Base-by-base conservation (phyloP, 2,797 vertebrate species). In the Thunnus albacares region DNA sequence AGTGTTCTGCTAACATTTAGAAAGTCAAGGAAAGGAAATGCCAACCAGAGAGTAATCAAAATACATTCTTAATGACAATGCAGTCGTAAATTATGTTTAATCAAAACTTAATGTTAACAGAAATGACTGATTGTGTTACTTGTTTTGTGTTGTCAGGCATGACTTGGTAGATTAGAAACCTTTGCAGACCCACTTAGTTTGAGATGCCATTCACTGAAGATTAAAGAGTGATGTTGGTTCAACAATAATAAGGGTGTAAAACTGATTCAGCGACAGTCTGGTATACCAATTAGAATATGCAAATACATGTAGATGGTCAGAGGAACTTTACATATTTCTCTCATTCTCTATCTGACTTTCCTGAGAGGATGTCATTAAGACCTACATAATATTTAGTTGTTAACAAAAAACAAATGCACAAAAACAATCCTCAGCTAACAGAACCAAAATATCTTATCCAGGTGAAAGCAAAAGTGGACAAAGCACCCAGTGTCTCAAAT, bases 61-160 rank as follows among this genome's bases (percentile, higher is more conserved):
- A 68, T 11, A 14, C 8, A 65, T 57, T 57, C 1, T 22, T 52
- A 13, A 57, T 74, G 12, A 53, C 15, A 58, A 6, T 56, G 28
- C 11, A 59, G 28, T 69, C 64, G 4, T 43, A n/a, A 4, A 18
- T n/a, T 24, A n/a, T 41, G 22, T 53, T 5, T 5, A 43, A 65
- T 43, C 6, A 43, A 53, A 71, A 38, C 3, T 9, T 58, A 0
- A 55, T 60, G 30, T 18, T 35, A 24, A 47, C 8, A 20, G 12
- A 52, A 60, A 51, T 13, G 24, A 20, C 20, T 18, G 3, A 35
- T 45, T 45, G 13, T 52, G 57, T 33, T 26, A 8, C 57, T 49
- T 56, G 0, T 43, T 70, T 74, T 64, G 7, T 1, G 56, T 77
- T 28, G 28, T 80, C 65, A 15, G n/a, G 15, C 41, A 65, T 53